Evolutionary conservation across 2,113 vertebrate genomes (phyloP), one percentile per base, ranked within the genome.

Genomic region (Recurvirostra avosetta): DNA sequence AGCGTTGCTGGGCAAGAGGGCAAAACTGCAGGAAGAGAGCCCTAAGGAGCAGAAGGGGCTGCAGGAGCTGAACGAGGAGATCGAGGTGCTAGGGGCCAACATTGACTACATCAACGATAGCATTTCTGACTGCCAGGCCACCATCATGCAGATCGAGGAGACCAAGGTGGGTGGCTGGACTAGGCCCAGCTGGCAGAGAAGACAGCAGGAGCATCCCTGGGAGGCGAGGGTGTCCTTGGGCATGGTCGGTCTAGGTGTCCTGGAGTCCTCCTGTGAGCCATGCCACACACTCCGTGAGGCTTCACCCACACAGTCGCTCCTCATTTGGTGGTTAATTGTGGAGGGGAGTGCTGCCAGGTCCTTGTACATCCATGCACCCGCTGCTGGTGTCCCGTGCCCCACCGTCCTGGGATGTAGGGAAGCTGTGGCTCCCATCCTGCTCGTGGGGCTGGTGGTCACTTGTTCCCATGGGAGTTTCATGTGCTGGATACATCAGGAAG

Each of bases 61-160:
- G 62, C 99, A 98, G 96, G 99, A 99, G 97, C 98, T 99, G 91
- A 99, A 98, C 0, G 99, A 99, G 95, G 99, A 99, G 96, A 98
- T 99, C 0, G 99, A 99, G 91, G 99, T 99, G 90, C 98, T 99
- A 94, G 99, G 99, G 4, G 99, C 99, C 97, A 99, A 99, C 95
- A 98, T 99, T 1, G 99, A 99, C 97, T 99, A 99, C 92, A 99
- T 99, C 97, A 99, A 99, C 1, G 99, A 99, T 96, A 99, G 99
- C 95, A 98, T 99, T 94, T 99, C 98, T 0, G 99, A 99, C 97
- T 99, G 99, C 97, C 99, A 99, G 97, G 99, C 99, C 94, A 99
- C 99, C 89, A 99, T 99, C 47, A 98, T 99, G 92, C 99, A 99
- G 97, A 99, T 99, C 53, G 99, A 99, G 91, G 99, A 99, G 97